phyloP scores from a whole-genome alignment of 2,113 vertebrate genomes.

The Gnathonemus echidnorhynchus region DNA sequence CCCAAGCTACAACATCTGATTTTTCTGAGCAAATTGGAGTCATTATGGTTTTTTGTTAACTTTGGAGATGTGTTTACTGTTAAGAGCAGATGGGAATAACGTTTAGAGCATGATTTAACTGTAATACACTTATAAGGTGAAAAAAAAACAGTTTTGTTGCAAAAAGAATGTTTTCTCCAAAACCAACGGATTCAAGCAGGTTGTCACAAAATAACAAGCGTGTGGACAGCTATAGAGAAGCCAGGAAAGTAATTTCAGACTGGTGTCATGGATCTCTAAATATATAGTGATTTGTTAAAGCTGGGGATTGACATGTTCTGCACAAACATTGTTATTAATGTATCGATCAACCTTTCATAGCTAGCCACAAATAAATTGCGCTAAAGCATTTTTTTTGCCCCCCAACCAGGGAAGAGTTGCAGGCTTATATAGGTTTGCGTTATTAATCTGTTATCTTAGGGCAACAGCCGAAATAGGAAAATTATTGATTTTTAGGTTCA shows the following conservation, averaged over 20 bases:
- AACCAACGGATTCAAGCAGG: neutral
- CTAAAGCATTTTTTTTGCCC: neutral
- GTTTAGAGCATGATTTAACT: neutral
- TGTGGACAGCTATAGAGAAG: neutral
- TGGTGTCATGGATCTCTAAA: constrained; percentile 4
- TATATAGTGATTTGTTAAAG: constrained; percentile 19
- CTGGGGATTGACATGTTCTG: constrained; percentile 21
- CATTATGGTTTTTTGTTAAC: neutral
- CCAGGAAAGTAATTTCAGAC: neutral
- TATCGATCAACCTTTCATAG: constrained; percentile 41
- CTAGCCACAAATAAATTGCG: constrained; percentile 32
- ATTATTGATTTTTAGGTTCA: constrained; percentile 31
- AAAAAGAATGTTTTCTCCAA: neutral
- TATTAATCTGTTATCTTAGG: constrained; percentile 33
- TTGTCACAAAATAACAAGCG: neutral
- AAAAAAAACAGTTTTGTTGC: neutral
- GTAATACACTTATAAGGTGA: neutral
- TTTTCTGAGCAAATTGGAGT: neutral
- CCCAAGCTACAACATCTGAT: neutral
- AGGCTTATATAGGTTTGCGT: constrained; percentile 12
- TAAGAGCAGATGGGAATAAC: neutral
- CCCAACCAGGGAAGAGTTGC: constrained; percentile 18
- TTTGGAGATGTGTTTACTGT: neutral
- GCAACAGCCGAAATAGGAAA: constrained; percentile 30
- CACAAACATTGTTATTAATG: constrained; percentile 43